Evolutionary conservation across 1,140 invertebrate genomes (phyloP).

Genomic region (Neotoxoptera formosana): DNA sequence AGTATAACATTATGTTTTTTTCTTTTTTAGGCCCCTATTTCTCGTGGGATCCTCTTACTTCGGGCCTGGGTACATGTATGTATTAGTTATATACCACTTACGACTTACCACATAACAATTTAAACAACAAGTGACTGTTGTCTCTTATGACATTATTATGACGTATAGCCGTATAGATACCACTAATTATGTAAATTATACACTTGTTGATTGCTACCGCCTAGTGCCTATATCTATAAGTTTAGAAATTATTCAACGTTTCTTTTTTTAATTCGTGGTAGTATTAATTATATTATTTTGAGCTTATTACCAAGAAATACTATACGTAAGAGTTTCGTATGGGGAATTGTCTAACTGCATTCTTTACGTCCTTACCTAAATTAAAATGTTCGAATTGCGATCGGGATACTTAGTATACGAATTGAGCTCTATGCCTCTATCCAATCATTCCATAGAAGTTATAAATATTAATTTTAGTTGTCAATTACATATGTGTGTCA

Average conservation of each 20-base stretch:
- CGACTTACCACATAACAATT: not conserved
- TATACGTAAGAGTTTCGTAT: not conserved
- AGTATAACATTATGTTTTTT: too few species aligned
- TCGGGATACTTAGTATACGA: not conserved
- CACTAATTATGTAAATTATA: not conserved
- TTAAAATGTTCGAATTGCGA: not conserved
- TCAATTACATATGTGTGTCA: not conserved
- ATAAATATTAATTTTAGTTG: not conserved
- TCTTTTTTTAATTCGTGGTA: not conserved
- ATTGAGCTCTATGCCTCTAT: not conserved
- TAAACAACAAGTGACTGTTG: not conserved
- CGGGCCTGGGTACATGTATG: too few species aligned
- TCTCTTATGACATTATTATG: not conserved
- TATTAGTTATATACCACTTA: too few species aligned
- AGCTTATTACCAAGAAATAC: not conserved
- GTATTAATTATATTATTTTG: not conserved
- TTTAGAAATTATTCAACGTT: not conserved
- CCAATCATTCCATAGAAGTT: not conserved
- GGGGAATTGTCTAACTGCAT: not conserved
- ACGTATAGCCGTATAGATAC: too few species aligned
- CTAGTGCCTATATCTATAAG: not conserved
- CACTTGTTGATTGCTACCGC: not conserved
- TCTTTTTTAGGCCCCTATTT: too few species aligned
- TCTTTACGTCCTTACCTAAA: not conserved
- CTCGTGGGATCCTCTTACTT: too few species aligned